Evolutionary conservation across 2,888 invertebrate genomes (phyloP), one percentile per base, ranked within the genome.

Genomic region (Lissocephala sabroskyi): DNA sequence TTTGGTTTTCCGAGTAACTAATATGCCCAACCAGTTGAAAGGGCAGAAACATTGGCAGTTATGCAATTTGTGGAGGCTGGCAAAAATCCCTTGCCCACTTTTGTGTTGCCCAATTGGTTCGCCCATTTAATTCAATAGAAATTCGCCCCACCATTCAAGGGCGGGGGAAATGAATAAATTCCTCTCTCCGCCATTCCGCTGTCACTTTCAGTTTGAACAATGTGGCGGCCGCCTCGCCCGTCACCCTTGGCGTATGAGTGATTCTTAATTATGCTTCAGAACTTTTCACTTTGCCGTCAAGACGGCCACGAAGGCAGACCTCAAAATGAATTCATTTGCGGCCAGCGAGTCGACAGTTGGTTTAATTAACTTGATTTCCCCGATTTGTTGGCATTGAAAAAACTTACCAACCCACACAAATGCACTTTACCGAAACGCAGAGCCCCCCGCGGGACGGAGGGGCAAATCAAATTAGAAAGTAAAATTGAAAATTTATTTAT

Each of bases 401-500:
- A 53, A 51, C 51, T 62, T n/a, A 17, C 29, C 29, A n/a, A 3
- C 11, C 3, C 29, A 10, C 4, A n/a, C 13, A 32, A 13, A 32
- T 11, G 13, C n/a, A 13, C 11, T 32, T 13, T 13, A 3, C 1
- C 11, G 13, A 32, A 41, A 1, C 9, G 35, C 13, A 35, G 16
- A 35, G 35, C 16, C 16, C 16, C 7, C 7, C 3, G 47, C 61
- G 60, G 13, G 30, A 32, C 16, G 35, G 16, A 14, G 33, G 45
- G 43, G 43, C 30, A 55, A 75, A 67, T 75, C 67, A 75, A 75
- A 73, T 73, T 75, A 75, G 59, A 68, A 65, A 65, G 56, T 71
- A 41, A 75, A 75, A 73, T 73, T 71, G 71, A 67, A 71, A 67
- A 47, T 65, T 73, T 71, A 65, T 59, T 73, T 75, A 73, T 73